Evolutionary conservation across 2,888 invertebrate species (phyloP).

Genomic region (Anoplius nigerrimus): DNA sequence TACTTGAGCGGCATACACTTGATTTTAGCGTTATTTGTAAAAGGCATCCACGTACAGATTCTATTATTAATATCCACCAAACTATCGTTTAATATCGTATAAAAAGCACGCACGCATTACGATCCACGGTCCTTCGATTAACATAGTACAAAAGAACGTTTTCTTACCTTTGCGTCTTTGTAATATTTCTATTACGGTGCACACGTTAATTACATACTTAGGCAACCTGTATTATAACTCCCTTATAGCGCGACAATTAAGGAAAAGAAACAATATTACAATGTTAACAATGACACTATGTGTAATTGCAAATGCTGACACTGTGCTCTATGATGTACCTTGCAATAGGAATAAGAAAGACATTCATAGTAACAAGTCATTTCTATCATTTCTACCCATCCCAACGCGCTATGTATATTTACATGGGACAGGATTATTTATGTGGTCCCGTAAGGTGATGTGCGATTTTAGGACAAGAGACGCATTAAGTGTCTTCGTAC

Average conservation of each 20-base stretch:
- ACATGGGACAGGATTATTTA: background rate
- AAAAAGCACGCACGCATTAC: too few relatives aligned
- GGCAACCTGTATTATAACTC: too few relatives aligned
- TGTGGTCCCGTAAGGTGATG: background rate
- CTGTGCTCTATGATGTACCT: conserved; percentile 33
- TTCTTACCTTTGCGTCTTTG: too few relatives aligned
- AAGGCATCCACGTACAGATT: too few relatives aligned
- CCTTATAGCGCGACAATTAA: background rate
- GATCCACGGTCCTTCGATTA: too few relatives aligned
- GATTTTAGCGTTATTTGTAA: too few relatives aligned
- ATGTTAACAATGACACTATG: conserved; percentile 9
- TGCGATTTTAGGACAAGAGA: background rate
- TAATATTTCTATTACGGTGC: too few relatives aligned
- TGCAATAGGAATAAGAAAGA: conserved; percentile 35
- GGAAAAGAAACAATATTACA: conserved; percentile 32
- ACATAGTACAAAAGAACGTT: too few relatives aligned
- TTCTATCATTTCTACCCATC: conserved; percentile 8
- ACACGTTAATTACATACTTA: too few relatives aligned
- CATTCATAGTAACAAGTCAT: background rate
- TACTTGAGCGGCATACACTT: too few relatives aligned
- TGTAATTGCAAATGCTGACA: conserved; percentile 25
- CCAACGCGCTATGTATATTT: background rate
- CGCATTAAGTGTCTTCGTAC: background rate
- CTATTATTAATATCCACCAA: too few relatives aligned
- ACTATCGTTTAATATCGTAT: too few relatives aligned